These are phyloP conservation scores for Macrosiphum euphorbiae DNA, from an alignment of 2,888 invertebrate genomes.

Conservation along the genomic window DNA sequence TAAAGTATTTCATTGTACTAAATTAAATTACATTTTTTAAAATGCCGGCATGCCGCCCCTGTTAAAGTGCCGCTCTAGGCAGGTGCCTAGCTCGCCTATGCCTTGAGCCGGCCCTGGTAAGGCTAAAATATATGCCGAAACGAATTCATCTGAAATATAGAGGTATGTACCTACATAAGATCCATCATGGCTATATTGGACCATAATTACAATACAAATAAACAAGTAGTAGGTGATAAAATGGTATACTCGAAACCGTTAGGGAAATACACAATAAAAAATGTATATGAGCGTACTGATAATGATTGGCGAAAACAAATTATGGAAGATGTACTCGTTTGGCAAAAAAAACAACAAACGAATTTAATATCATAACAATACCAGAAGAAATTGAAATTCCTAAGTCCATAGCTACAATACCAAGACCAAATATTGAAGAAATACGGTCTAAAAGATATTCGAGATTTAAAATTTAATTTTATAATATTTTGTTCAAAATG, in stretches of 20 bases:
- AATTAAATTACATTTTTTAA: too few species aligned
- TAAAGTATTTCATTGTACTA: too few species aligned
- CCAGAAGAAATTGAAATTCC: slow-evolving; percentile 12
- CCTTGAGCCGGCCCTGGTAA: too few species aligned
- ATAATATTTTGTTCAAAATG: background rate
- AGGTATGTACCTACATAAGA: slow-evolving; percentile 54
- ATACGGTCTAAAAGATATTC: slow-evolving; percentile 13
- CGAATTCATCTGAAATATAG: slow-evolving; percentile 52
- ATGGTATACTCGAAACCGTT: background rate
- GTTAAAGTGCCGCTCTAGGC: too few species aligned
- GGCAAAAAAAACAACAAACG: slow-evolving; percentile 2
- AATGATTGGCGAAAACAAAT: slow-evolving; percentile 9
- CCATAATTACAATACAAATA: slow-evolving; percentile 31
- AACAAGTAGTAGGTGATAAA: slow-evolving; percentile 7
- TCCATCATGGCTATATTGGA: slow-evolving; percentile 57
- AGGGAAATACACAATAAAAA: too few species aligned
- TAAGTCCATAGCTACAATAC: slow-evolving; percentile 2
- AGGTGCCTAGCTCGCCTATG: too few species aligned
- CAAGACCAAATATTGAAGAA: slow-evolving; percentile 21
- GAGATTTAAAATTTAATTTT: background rate
- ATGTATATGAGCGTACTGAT: slow-evolving; percentile 3
- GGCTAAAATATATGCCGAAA: slow-evolving; percentile 35
- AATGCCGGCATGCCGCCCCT: too few species aligned
- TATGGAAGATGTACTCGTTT: background rate
- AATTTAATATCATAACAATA: slow-evolving; percentile 13